phyloP scores from a whole-genome alignment of 2,888 invertebrate species.

The Cotesia congregata region DNA sequence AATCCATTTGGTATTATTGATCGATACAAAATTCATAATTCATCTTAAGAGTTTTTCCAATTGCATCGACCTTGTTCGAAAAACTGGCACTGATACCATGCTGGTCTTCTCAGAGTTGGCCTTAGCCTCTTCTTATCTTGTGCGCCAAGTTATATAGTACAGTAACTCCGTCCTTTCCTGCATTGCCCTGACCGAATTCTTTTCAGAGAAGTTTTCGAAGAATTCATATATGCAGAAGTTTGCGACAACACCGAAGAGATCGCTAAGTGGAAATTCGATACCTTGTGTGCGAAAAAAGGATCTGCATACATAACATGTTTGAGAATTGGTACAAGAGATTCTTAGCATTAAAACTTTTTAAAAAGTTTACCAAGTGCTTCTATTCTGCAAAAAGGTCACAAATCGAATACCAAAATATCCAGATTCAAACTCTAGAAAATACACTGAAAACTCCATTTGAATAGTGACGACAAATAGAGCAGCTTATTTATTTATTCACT shows the following conservation, averaged over 20 bases:
- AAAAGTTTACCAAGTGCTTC: background rate
- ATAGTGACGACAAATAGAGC: conserved; percentile 1
- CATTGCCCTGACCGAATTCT: background rate
- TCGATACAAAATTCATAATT: background rate
- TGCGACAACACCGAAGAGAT: background rate
- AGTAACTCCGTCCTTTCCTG: background rate
- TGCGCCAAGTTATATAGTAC: background rate
- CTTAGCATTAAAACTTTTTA: conserved; percentile 12
- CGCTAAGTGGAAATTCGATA: conserved; percentile 14
- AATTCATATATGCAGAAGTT: background rate
- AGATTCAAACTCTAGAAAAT: conserved; percentile 27
- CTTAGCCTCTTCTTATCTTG: too few species aligned
- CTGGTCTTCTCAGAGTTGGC: too few species aligned
- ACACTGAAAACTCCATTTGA: conserved; percentile 40
- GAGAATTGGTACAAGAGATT: background rate
- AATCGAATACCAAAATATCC: background rate
- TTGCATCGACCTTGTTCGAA: background rate
- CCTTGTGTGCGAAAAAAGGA: conserved; percentile 4
- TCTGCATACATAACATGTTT: background rate
- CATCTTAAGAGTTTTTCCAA: background rate
- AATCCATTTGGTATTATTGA: too few species aligned
- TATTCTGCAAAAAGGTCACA: background rate
- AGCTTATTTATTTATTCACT: conserved; percentile 8
- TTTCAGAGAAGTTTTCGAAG: background rate
- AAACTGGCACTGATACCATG: background rate